A percentile compares a stretch with the other conserved stretches of the same genome.
Conservation (phyloP, 2,888 invertebrate genomes). For the Marasmarcha lunaedactyla region DNA sequence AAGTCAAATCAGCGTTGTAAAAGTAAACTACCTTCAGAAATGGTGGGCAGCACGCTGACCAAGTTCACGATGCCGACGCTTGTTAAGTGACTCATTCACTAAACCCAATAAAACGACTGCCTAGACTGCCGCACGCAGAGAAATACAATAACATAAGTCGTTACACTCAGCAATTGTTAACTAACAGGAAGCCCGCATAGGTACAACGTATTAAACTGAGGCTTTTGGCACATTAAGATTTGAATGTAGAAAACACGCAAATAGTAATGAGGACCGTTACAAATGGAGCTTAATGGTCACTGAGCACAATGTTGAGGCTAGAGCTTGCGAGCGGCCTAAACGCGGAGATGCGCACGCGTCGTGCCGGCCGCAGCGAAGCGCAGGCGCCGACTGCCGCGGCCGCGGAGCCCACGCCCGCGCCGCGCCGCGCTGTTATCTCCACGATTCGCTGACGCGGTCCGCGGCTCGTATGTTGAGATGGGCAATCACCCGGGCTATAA, state of each 20-base stretch:
- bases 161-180: slow-evolving; percentile 42
- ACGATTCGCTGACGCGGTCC: slow-evolving; percentile 25
- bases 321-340: slow-evolving; percentile 50
- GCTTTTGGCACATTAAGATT: slow-evolving; percentile 33
- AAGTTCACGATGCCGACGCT: slow-evolving; percentile 64
- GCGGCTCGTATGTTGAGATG: too few relatives aligned
- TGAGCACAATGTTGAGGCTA: slow-evolving; percentile 40
- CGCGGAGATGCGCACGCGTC: slow-evolving; percentile 42
- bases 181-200: slow-evolving; percentile 58
- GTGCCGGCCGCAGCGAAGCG: slow-evolving; percentile 42
- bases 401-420: slow-evolving; percentile 57
- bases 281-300: slow-evolving; percentile 31
- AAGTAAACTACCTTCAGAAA: slow-evolving; percentile 51
- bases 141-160: slow-evolving; percentile 21
- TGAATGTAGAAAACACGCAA: slow-evolving; percentile 20
- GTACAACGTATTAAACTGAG: slow-evolving; percentile 31
- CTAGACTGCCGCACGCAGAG: slow-evolving; percentile 29
- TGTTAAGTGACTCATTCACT: slow-evolving; percentile 68
- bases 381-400: slow-evolving; percentile 45
- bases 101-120: slow-evolving; percentile 33
- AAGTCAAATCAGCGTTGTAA: too few relatives aligned
- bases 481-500: too few relatives aligned
- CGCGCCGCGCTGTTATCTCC: slow-evolving; percentile 51
- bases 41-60: slow-evolving; percentile 65
- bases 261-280: slow-evolving; percentile 22